Percentiles rank a stretch among this genome's conserved stretches.
These are phyloP conservation scores for Episyrphus balteatus DNA, from an alignment of 1,140 invertebrate species.

Conservation along the genomic window DNA sequence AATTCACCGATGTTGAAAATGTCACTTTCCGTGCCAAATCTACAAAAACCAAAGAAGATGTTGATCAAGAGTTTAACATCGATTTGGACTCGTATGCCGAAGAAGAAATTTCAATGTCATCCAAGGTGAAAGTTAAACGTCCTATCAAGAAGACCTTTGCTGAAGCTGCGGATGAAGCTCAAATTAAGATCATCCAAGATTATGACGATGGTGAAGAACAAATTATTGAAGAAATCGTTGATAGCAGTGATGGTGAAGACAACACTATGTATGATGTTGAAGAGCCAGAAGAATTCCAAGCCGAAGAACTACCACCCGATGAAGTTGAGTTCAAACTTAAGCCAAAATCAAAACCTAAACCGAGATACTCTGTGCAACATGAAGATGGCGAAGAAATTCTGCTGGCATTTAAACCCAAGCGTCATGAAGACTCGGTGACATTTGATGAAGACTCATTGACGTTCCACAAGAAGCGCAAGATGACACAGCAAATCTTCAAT, in stretches of 20 bases:
- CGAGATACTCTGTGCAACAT: constrained; percentile 29
- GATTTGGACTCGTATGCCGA: constrained; percentile 71
- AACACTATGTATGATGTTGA: constrained; percentile 51
- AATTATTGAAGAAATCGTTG: constrained; percentile 57
- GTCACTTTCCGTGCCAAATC: constrained; percentile 61
- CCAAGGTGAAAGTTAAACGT: constrained; percentile 65
- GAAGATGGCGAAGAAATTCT: constrained; percentile 47
- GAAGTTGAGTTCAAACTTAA: constrained; percentile 46
- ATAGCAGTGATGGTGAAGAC: constrained; percentile 46
- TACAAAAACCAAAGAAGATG: constrained; percentile 66
- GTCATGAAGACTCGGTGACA: constrained; percentile 29
- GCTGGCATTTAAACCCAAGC: constrained; percentile 41
- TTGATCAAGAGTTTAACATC: constrained; percentile 78
- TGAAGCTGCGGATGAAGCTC: constrained; percentile 60
- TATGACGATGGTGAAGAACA: constrained; percentile 52
- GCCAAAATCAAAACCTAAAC: constrained; percentile 35
- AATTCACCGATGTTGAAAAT: constrained; percentile 58
- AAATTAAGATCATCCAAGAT: constrained; percentile 58
- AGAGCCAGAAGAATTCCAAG: constrained; percentile 43
- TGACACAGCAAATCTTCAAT: constrained; percentile 37
- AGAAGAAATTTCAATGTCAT: constrained; percentile 74
- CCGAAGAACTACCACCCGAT: constrained; percentile 37
- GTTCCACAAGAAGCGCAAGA: constrained; percentile 51
- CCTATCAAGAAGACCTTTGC: constrained; percentile 56
- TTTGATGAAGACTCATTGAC: constrained; percentile 36